Evolutionary conservation across 92 coral and sea anemone species (phyloP), one percentile per base, ranked within the genome.

Genomic region (Montipora capitata): DNA sequence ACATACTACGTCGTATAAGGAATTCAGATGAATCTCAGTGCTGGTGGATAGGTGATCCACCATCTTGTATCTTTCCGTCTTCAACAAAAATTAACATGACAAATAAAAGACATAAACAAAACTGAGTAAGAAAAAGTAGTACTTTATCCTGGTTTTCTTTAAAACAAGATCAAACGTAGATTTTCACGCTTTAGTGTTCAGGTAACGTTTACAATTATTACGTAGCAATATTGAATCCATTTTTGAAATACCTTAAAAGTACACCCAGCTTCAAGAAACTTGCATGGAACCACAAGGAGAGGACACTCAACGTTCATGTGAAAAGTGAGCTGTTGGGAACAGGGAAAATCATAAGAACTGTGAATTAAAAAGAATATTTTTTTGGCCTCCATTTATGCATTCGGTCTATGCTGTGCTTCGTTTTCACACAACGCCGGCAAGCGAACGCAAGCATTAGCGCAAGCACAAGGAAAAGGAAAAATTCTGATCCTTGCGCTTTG

Each of bases 231-330:
- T 48, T 48, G 35, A 48, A 48, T 5, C 35, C 10, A 13, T 3
- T 16, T 69, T 69, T 15, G 0, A 42, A 13, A 48, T 91, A 98
- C 99, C 99, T 94, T 98, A 72, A 77, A 98, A 16, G 67, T 35
- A 89, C 99, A 98, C 41, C 98, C 98, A 41, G 98, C 98, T 44
- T 94, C 96, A n/a, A 90, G 92, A 89, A 94, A 98, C 62, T 91
- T 90, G 76, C 99, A 98, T 41, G 94, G 94, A 39, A 98, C 81
- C 35, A 96, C 96, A 39, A 93, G 84, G 65, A 92, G 70, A 7
- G 96, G 98, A 49, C 99, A 98, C 62, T 94, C 98, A 15, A 72
- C 40, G 74, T 85, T 94, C 81, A 96, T 90, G 77, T 98, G 99
- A 38, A 77, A 74, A 44, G 92, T 83, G 63, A 98, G 84, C 99